These are phyloP conservation scores for Holothuria glaberrima DNA, from an alignment of 35 echinoderm and acorn worm genomes.

Conservation along the genomic window DNA sequence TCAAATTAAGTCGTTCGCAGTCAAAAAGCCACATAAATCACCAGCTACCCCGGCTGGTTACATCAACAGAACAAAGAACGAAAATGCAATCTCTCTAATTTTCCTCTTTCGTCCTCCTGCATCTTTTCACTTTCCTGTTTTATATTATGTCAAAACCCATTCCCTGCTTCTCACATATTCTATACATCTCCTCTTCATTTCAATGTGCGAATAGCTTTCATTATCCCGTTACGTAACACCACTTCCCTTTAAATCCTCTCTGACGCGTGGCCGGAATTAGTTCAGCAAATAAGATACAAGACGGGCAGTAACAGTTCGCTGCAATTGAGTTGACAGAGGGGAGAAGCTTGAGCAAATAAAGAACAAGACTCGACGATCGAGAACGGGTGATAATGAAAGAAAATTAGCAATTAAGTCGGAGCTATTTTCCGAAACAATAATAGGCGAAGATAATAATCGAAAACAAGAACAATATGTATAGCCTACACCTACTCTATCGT, in stretches of 20 bases:
- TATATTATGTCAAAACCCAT: neutral
- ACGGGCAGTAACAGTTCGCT: neutral
- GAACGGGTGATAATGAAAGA: constrained; percentile 12
- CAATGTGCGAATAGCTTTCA: neutral
- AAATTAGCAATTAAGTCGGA: constrained; percentile 25
- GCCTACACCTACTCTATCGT: too few relatives aligned
- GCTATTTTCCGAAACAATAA: neutral
- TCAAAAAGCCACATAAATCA: neutral
- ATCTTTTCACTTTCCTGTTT: neutral
- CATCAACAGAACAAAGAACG: neutral
- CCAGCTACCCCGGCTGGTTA: neutral
- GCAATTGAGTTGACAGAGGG: neutral
- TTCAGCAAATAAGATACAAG: constrained; percentile 15
- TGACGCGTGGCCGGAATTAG: neutral
- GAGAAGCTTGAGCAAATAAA: neutral
- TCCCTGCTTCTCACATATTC: neutral
- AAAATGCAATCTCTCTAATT: neutral
- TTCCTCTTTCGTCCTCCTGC: neutral
- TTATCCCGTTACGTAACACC: constrained; percentile 15
- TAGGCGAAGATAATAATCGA: too few relatives aligned
- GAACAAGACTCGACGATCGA: neutral
- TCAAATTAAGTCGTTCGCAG: too few relatives aligned
- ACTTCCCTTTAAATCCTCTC: neutral
- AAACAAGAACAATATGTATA: too few relatives aligned
- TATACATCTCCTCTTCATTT: neutral